Conservation (phyloP, 2,797 vertebrate species). For the Rhinichthys osculus region DNA sequence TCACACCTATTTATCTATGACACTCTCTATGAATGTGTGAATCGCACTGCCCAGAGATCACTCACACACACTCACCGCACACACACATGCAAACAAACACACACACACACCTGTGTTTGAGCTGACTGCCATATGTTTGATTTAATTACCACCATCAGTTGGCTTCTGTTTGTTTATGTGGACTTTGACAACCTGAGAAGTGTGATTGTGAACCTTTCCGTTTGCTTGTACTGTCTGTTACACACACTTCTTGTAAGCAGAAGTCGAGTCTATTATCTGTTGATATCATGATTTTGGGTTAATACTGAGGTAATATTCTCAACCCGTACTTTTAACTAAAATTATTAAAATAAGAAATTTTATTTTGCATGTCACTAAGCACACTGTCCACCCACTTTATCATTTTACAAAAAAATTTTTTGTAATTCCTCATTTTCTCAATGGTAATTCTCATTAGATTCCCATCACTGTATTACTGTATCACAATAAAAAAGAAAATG, state of each 20-base stretch:
- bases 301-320: background rate
- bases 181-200: constrained; percentile 18
- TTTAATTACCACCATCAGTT: constrained; percentile 54
- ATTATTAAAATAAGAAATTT: background rate
- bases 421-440: background rate
- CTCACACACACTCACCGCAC: constrained; percentile 20
- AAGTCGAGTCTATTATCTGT: background rate
- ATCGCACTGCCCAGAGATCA: constrained; percentile 8
- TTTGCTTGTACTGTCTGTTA: background rate
- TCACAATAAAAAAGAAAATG: background rate
- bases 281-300: background rate
- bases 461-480: background rate
- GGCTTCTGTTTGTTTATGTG: constrained; percentile 44
- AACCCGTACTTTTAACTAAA: background rate
- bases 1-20: constrained; percentile 30
- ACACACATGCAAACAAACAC: constrained; percentile 29
- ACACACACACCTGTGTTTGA: constrained; percentile 50
- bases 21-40: constrained; percentile 42
- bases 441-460: background rate
- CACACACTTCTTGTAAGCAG: background rate
- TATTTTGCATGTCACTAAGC: background rate
- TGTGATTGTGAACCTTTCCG: background rate
- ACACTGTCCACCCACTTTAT: background rate
- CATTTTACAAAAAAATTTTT: background rate
- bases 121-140: constrained; percentile 48